These are phyloP conservation scores for Drosophila maculinotata DNA, from an alignment of 2,888 invertebrate species.

Conservation along the genomic window DNA sequence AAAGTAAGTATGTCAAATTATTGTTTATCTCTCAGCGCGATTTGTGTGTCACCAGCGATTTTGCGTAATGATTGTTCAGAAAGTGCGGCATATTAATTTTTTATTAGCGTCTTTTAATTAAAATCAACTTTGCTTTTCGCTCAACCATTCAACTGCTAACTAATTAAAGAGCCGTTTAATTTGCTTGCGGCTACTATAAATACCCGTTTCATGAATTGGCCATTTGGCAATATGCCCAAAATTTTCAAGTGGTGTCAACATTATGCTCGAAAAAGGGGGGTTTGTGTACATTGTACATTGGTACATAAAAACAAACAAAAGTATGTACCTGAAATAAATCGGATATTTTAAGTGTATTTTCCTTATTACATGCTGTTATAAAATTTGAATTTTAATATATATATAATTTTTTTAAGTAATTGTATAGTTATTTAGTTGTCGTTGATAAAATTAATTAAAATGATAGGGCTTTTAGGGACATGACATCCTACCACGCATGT, in stretches of 20 bases:
- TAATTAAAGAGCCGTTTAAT: constrained; percentile 55
- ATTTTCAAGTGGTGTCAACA: constrained; percentile 14
- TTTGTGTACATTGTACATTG: not conserved
- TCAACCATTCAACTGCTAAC: constrained; percentile 32
- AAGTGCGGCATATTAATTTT: constrained; percentile 44
- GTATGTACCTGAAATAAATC: no score
- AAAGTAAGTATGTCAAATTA: constrained; percentile 51
- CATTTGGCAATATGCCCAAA: constrained; percentile 43
- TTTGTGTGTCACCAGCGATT: constrained; percentile 44
- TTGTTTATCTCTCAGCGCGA: constrained; percentile 37
- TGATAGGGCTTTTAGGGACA: not conserved
- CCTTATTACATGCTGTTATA: not conserved
- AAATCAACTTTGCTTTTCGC: constrained; percentile 23
- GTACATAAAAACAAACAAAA: no score
- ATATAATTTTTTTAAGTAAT: not conserved
- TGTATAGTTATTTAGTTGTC: no score
- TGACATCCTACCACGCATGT: not conserved
- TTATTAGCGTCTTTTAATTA: constrained; percentile 53
- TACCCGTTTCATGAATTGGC: constrained; percentile 33
- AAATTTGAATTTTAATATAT: not conserved
- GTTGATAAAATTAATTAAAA: not conserved
- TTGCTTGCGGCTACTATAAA: constrained; percentile 32
- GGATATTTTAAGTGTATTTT: no score
- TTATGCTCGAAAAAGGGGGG: not conserved
- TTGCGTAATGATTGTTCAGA: constrained; percentile 29